Evolutionary conservation across 2,113 vertebrate species (phyloP).

Genomic region (Semicossyphus pulcher): DNA sequence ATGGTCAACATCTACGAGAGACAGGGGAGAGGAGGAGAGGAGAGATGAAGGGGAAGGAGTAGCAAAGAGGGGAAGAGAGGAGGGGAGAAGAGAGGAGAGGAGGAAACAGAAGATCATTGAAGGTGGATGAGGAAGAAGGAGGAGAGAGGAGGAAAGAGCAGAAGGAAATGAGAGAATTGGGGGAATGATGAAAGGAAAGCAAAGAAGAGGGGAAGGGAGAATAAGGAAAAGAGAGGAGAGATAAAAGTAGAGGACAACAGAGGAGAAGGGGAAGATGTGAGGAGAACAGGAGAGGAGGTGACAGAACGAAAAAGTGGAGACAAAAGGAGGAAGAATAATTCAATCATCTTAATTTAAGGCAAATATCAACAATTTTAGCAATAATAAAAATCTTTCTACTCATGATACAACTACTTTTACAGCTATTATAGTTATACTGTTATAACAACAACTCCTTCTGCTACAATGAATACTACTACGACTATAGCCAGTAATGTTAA

Average conservation of each 20-base stretch:
- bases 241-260: no score
- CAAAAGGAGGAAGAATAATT: no score
- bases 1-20: constrained; percentile 43
- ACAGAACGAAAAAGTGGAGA: no score
- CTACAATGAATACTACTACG: background rate
- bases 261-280: no score
- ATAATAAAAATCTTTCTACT: background rate
- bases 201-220: background rate
- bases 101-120: background rate
- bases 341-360: background rate
- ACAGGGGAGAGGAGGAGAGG: background rate
- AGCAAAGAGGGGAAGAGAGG: background rate
- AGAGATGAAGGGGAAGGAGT: background rate
- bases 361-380: background rate
- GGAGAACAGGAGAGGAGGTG: no score
- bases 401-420: background rate
- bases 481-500: background rate
- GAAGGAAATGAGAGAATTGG: background rate
- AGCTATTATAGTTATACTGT: background rate
- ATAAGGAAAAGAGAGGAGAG: no score
- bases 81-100: background rate
- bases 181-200: background rate
- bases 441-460: no score
- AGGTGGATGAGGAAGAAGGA: background rate
- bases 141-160: background rate